Evolutionary conservation across 2,797 vertebrate genomes (phyloP), one percentile per base, ranked within the genome.

Genomic region (Chaenodraco wilsoni): DNA sequence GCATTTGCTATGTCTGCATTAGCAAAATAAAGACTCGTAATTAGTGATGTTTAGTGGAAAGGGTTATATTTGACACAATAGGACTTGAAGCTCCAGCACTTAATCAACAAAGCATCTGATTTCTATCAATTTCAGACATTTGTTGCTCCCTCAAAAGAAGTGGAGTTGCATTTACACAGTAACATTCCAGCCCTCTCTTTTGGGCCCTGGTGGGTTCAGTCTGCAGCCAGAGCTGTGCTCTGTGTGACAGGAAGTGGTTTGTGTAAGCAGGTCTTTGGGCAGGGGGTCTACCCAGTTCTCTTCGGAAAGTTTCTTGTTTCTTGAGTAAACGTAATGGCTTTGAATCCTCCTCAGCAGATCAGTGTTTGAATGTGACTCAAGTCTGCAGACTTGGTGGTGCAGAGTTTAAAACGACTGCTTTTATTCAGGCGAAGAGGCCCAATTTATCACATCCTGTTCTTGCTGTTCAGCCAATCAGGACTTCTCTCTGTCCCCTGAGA

Each of bases 81-180:
- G 2, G 17, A 11, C 23, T 43, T 16, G 2, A 44, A 14, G 23
- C 48, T 50, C 16, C 66, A 41, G 46, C 57, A 43, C 23, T 57
- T n/a, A 31, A 33, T 62, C 13, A 10, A 56, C 9, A 12, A 45
- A 48, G n/a, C 57, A 60, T 62, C 19, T 49, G 65, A 65, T 56
- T 69, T 65, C 27, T 54, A 15, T 23, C 48, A 12, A 41, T 71
- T 56, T 82, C 15, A 48, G 46, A 63, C 37, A 19, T 23, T 9
- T 70, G 63, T 21, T 44, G 9, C 19, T 46, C 40, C 14, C 31
- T 58, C 44, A 51, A 54, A 49, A 49, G 5, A 15, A 27, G 15
- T 27, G 19, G 1, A 51, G 15, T 16, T 67, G 64, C 45, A 57
- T 65, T 65, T 55, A n/a, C 62, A 70, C 51, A 23, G 63, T 8